Evolutionary conservation across 2,888 invertebrate species (phyloP), one percentile per base, ranked within the genome.

Genomic region (Microctonus aethiopoides): DNA sequence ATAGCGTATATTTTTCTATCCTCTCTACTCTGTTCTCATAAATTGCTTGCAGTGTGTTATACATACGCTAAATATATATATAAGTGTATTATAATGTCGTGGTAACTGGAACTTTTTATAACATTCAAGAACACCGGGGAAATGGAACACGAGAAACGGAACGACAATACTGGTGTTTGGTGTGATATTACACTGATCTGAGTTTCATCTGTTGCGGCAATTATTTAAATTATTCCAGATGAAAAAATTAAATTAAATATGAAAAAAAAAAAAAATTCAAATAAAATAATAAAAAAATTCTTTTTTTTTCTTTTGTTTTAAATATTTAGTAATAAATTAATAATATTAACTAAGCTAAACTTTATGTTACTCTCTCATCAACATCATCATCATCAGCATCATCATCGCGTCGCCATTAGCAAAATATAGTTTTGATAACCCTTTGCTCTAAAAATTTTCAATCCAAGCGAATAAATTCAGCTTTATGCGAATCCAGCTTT

Each of bases 401-500:
- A n/a, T n/a, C n/a, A n/a, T 2, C 39, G n/a, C n/a, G n/a, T n/a
- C n/a, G n/a, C n/a, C n/a, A n/a, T 2, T 39, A 13, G 13, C n/a
- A 39, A n/a, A 13, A 39, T 6, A 26, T 29, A 11, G 11, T 29
- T 32, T 39, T 56, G 29, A 5, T n/a, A n/a, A 4, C 65, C n/a
- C n/a, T n/a, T n/a, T n/a, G n/a, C n/a, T 29, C 22, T 52, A 22
- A 34, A 60, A 70, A 66, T 66, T 70, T 56, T 32, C 29, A 24
- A 69, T n/a, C 26, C 56, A 11, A 51, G 61, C 46, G 70, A 41
- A 70, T 65, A 70, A 70, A 56, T 69, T 26, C 57, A 39, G 54
- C 62, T 63, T 56, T 36, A 57, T 56, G 41, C 20, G 68, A 41
- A 61, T 62, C 62, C 66, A 66, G 70, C 72, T 74, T 73, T 82